A percentile compares a stretch with the other conserved stretches of the same genome.
These are phyloP conservation scores for Stictocephala bisonia DNA, from an alignment of 2,888 invertebrate species.

Conservation along the genomic window DNA sequence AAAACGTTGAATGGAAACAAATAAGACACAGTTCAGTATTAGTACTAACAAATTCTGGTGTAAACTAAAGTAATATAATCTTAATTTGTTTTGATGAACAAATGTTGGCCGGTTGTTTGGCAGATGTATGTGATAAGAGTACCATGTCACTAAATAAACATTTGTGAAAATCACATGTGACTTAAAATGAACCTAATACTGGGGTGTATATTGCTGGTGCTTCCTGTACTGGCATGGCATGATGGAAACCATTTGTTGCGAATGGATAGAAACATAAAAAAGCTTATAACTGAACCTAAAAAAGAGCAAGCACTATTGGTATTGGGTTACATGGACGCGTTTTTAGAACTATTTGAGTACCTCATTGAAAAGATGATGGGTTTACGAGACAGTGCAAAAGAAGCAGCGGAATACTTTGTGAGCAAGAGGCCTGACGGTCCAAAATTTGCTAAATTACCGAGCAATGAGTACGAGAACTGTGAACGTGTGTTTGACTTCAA, in stretches of 20 bases:
- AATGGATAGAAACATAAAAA: conserved; percentile 24
- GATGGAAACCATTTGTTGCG: conserved; percentile 24
- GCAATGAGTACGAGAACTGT: conserved; percentile 10
- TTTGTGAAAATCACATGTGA: not conserved
- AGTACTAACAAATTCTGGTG: no score
- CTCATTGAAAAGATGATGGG: conserved; percentile 9
- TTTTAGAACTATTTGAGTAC: conserved; percentile 26
- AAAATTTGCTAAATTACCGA: conserved; percentile 12
- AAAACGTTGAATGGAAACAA: no score
- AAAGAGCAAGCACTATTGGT: conserved; percentile 4
- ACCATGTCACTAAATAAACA: not conserved
- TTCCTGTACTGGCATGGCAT: conserved; percentile 23
- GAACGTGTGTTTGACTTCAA: conserved; percentile 27
- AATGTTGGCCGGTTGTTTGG: no score
- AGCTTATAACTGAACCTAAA: conserved; percentile 5
- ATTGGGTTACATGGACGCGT: conserved; percentile 21
- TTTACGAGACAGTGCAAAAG: conserved; percentile 16
- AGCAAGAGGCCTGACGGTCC: conserved; percentile 17
- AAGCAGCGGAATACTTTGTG: conserved; percentile 12
- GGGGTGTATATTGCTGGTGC: not conserved
- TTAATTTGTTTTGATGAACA: no score
- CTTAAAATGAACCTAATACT: conserved; percentile 13
- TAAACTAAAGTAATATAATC: no score
- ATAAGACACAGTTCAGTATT: no score
- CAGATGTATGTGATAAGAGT: no score